Base-by-base conservation (phyloP, 1,140 invertebrate genomes). In the Trichonephila clavata region DNA sequence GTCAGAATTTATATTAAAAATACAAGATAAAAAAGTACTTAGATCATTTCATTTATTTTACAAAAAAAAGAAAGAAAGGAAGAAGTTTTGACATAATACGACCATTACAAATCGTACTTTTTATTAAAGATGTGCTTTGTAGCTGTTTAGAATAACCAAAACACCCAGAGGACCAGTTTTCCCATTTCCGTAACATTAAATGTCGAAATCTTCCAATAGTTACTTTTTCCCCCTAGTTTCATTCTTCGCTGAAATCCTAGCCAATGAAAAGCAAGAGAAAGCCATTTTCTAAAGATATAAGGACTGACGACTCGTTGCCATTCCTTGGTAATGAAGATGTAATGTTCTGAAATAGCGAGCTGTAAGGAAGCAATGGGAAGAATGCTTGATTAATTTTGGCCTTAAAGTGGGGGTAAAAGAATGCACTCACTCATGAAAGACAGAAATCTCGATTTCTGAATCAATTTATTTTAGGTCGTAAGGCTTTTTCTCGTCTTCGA, bases 351-450 rank as follows among this genome's bases (percentile, higher is more conserved):
- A 87, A 87, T 65, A 16, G 59, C 21, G 24, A 21, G 13, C 43
- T 84, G 57, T 21, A 77, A 50, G 2, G 50, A n/a, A 80, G 83
- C 6, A n/a, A 14, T n/a, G 81, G 43, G 21, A 18, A 77, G 71
- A 32, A 84, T 32, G 21, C 24, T 20, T 87, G 86, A 87, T 87
- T 87, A 65, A 87, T 87, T 87, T 60, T 27, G 32, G 18, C 13
- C 86, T 87, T 87, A 65, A 87, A 87, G 16, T 63, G 61, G 60
- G 32, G 32, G 32, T 32, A 65, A 87, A 65, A 65, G 32, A 50
- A 61, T 61, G 59, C 86, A 87, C 21, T 87, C 86, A 43, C 32
- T 87, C 86, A 43, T 87, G 86, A 65, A 16, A 24, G 24, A 87
- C 81, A 21, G 57, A 50, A 24, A 50, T 27, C 57, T 84, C 27